Evolutionary conservation across 2,888 invertebrate species (phyloP), one percentile per base, ranked within the genome.

Genomic region (Toxonevra muliebris): DNA sequence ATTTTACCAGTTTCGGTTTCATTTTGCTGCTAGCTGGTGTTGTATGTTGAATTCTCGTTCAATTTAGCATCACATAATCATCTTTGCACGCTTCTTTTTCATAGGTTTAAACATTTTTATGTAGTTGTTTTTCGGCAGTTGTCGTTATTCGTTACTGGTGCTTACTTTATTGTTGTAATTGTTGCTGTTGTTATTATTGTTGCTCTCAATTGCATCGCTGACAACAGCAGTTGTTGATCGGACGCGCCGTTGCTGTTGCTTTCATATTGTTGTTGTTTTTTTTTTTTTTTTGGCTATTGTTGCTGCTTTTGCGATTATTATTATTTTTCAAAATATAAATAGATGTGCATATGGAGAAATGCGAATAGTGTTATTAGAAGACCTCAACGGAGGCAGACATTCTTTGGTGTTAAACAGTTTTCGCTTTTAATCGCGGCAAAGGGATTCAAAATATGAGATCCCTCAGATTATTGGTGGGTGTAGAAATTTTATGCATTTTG

Each of bases 391-490:
- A 80, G 81, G 82, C 79, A 81, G 62, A 72, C 78, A 80, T 75
- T 76, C 73, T 78, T 75, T 79, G 79, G 80, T 79, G 76, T 71
- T 74, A 69, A 76, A 73, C 65, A 74, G 75, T 73, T 74, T 72
- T 71, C 74, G 73, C 71, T 77, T 78, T 80, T 75, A 75, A 76
- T 77, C 81, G 82, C 82, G 83, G 77, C 78, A 76, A 76, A 80
- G 82, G 83, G 83, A 79, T 80, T 79, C 76, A 80, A 79, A 80
- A 70, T 73, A 85, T 85, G 85, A 82, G 81, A 84, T 84, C 84
- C 84, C 83, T 85, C 73, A 80, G 80, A 77, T 77, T 85, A 76
- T 80, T 85, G 85, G 85, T 85, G 82, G 84, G 85, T 85, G 81
- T 70, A 60, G 17, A 45, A 41, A 13, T 10, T 40, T 52, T 17